These are phyloP conservation scores for Macrosteles quadrilineatus DNA, from an alignment of 1,140 invertebrate species.

Conservation along the genomic window DNA sequence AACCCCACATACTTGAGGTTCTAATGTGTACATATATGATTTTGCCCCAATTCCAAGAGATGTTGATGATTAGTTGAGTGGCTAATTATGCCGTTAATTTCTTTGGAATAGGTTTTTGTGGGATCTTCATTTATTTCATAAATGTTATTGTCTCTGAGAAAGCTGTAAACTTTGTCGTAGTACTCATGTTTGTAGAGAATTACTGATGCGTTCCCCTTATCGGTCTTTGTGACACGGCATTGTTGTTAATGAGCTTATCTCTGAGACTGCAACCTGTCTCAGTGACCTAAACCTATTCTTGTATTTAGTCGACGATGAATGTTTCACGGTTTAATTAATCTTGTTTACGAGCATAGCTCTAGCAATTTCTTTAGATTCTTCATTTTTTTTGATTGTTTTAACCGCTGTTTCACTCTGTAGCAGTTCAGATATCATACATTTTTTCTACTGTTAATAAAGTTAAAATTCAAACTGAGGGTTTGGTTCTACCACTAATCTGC, in stretches of 20 bases:
- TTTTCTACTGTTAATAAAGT: conserved; percentile 4
- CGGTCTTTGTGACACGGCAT: neutral
- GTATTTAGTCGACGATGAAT: neutral
- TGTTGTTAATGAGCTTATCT: neutral
- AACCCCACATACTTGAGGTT: too few species aligned
- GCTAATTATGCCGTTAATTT: neutral
- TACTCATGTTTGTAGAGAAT: neutral
- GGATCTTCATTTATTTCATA: neutral
- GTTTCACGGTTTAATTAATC: neutral
- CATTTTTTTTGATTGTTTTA: neutral
- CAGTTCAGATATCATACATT: neutral
- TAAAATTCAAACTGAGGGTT: neutral
- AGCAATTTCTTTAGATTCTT: neutral
- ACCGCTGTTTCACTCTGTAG: neutral
- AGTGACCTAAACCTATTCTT: neutral
- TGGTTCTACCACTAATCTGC: too few species aligned
- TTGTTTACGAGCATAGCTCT: neutral
- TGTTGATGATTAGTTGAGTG: neutral
- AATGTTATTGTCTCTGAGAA: neutral
- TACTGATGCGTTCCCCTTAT: neutral
- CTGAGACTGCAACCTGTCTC: conserved; percentile 1
- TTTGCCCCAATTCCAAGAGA: too few species aligned
- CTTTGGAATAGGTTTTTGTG: neutral
- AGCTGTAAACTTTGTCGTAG: neutral
- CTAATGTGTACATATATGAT: too few species aligned